Percentiles rank a stretch among this genome's conserved stretches.
These are phyloP conservation scores for Antennarius striatus DNA, from an alignment of 2,113 vertebrate species.

Conservation along the genomic window DNA sequence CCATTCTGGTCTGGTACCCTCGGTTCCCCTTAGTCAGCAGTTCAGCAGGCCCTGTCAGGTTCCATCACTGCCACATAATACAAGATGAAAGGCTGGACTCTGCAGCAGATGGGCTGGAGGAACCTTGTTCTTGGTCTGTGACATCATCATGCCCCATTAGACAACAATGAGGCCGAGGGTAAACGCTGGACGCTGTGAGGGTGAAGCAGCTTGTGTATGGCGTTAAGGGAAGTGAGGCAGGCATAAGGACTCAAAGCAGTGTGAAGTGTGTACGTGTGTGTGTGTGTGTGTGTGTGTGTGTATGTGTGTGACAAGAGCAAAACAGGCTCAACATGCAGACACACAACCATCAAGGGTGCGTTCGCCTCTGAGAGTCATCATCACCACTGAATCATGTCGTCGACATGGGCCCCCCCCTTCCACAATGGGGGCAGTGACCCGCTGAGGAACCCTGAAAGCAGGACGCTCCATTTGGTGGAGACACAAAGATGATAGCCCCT, in stretches of 20 bases:
- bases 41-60: constrained; percentile 63
- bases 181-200: constrained; percentile 19
- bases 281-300: constrained; percentile 8
- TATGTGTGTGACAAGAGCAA: constrained; percentile 30
- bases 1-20: constrained; percentile 17
- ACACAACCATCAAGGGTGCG: constrained; percentile 4
- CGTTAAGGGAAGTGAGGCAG: constrained; percentile 39
- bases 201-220: constrained; percentile 24
- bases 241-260: constrained; percentile 18
- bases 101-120: constrained; percentile 67
- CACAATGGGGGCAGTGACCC: constrained; percentile 61
- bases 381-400: constrained; percentile 23
- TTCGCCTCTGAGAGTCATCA: constrained; percentile 9
- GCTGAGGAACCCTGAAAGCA: constrained; percentile 48
- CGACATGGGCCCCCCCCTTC: constrained; percentile 32
- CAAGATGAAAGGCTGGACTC: constrained; percentile 62
- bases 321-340: constrained; percentile 47
- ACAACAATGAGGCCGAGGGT: constrained; percentile 32
- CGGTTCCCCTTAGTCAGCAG: constrained; percentile 65
- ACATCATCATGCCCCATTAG: constrained; percentile 62
- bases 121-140: constrained; percentile 59
- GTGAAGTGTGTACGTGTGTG: constrained; percentile 12
- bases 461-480: constrained; percentile 49
- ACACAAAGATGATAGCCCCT: constrained; percentile 54
- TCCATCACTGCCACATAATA: constrained; percentile 67